Base-by-base conservation (phyloP, 2,888 invertebrate species). In the Heteromurus nitidus region DNA sequence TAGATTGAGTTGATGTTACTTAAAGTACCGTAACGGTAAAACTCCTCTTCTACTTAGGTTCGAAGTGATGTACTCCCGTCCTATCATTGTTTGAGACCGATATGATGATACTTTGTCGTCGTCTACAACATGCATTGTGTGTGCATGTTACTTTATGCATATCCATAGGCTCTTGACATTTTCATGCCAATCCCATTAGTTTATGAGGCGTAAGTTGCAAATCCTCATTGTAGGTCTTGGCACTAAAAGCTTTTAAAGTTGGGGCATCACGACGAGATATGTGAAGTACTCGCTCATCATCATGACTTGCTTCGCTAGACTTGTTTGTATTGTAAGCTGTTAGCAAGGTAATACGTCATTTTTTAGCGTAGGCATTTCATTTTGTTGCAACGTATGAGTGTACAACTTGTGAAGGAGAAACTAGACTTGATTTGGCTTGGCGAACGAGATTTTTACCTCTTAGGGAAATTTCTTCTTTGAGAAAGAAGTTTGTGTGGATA, bases 111-210 rank as follows among this genome's bases (percentile, higher is more conserved):
- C 28, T 60, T 16, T 30, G 13, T 60, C 18, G 7, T 55, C n/a
- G 22, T 55, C 55, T 24, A 24, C n/a, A 30, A n/a, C 3, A 11
- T n/a, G 28, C 60, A 30, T 20, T n/a, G 58, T 22, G 69, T 31
- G 11, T 22, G n/a, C n/a, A 36, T 26, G 26, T 44, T n/a, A 70
- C 7, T 18, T 62, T 47, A 76, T 76, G 44, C 68, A 47, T 55
- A 20, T 53, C 5, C 31, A 67, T 42, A 60, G 55, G 64, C 80
- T 73, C 68, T 80, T 80, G 80, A 80, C 80, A 80, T 80, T 80
- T 80, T 80, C 80, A 80, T 80, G 80, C 80, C 74, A 80, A 80
- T 80, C 74, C 55, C 69, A 74, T 74, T 80, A 68, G 74, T 75
- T 80, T 80, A 80, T 68, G 69, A 80, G 74, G 69, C 74, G 64